Base-by-base conservation (phyloP, 2,113 vertebrate genomes). In the Cinclus cinclus region DNA sequence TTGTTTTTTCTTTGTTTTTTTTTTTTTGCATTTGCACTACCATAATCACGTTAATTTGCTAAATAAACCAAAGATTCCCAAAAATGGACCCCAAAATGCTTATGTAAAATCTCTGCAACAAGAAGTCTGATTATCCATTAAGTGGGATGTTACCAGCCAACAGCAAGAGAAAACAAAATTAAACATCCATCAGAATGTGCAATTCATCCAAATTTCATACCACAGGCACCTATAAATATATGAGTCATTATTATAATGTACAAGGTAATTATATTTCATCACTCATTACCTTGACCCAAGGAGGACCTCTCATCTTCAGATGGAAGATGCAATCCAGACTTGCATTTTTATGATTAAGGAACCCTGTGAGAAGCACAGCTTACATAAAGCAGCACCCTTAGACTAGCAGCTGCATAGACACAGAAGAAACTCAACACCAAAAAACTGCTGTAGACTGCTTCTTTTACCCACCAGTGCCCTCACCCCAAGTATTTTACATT, bases 181-280 rank as follows among this genome's bases (percentile, higher is more conserved):
- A 92, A 92, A 93, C 50, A 85, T 83, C 93, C 71, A 95, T 94
- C 92, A 93, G 71, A 94, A 95, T 87, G 79, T 82, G 69, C 88
- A 89, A 77, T 87, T 88, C 94, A 90, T 96, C 95, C 91, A 89
- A 89, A 93, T 88, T 92, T 86, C 83, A 70, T 95, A 96, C 64
- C 60, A 95, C 82, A 86, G 86, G 67, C 85, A 94, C 87, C 85
- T 90, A 91, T 71, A 96, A 96, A 92, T 92, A 96, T 70, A 92
- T 92, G 89, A 97, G 90, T 96, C 96, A 97, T 94, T 94, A 94
- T 94, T 89, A 91, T 93, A 95, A 95, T 75, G 60, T 83, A 94
- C 50, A 95, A 93, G 67, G 88, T 94, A 96, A 97, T 97, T 94
- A 46, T 71, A 92, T 93, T 93, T 94, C 87, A 92, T 89, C 93